Conservation (phyloP, 2,113 vertebrate genomes). For the Ursus arctos region DNA sequence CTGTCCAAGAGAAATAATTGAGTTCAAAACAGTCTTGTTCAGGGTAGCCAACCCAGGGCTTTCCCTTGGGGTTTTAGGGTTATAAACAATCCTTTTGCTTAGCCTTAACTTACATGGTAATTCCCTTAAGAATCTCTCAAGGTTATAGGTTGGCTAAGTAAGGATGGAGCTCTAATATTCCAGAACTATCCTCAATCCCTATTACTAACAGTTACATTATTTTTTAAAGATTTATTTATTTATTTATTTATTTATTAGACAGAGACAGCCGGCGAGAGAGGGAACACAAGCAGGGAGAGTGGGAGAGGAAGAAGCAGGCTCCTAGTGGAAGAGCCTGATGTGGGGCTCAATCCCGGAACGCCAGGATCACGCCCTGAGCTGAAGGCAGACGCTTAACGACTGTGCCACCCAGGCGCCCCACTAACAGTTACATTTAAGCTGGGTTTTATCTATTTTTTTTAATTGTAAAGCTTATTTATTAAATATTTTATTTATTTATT, state of each 20-base stretch:
- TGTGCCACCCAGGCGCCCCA: too few relatives aligned
- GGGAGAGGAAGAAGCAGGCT: too few relatives aligned
- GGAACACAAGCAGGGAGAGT: too few relatives aligned
- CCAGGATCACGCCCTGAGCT: too few relatives aligned
- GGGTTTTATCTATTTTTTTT: too few relatives aligned
- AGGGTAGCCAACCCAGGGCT: neutral
- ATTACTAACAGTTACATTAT: neutral
- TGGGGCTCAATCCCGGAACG: too few relatives aligned
- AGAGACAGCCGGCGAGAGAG: too few relatives aligned
- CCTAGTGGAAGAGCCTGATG: too few relatives aligned
- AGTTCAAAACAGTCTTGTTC: neutral
- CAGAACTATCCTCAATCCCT: neutral
- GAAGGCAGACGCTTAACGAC: too few relatives aligned
- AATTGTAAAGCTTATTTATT: too few relatives aligned
- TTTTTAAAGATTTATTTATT: neutral
- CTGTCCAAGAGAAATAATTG: slow-evolving; percentile 14
- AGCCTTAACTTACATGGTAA: neutral
- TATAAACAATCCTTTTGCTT: slow-evolving; percentile 18
- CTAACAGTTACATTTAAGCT: neutral
- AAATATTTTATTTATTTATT: neutral
- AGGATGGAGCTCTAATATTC: neutral
- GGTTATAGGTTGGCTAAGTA: neutral
- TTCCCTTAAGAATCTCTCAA: neutral
- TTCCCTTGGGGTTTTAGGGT: neutral
- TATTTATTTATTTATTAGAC: too few relatives aligned